Evolutionary conservation across 2,113 vertebrate genomes (phyloP), one percentile per base, ranked within the genome.

Genomic region (Pelecanoides urinatrix): DNA sequence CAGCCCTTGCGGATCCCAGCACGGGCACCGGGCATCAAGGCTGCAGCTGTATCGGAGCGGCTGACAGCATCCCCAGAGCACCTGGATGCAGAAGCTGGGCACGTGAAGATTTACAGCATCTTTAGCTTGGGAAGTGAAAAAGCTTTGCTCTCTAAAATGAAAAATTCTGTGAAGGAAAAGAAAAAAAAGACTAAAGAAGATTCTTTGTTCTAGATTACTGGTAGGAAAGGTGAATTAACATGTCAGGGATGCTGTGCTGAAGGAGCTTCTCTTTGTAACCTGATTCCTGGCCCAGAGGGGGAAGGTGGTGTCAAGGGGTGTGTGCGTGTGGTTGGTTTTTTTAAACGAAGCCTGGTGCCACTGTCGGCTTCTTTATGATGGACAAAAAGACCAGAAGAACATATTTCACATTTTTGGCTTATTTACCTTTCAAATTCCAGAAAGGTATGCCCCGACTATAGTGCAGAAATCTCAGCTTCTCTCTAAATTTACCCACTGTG

Each of bases 361-460:
- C n/a, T 75, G 30, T 30, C 88, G 32, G n/a, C 42, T 86, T 58
- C 38, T 65, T 72, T 56, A 62, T 5, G 9, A 68, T 4, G 20
- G 53, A 26, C 42, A 81, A 53, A 36, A 36, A 62, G 29, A 47
- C 61, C 56, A 50, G 19, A 63, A 58, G 11, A 61, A 84, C 42
- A 10, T 38, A 45, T 11, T 81, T 38, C 58, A 52, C 50, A 49
- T 65, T 72, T 45, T 82, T 42, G 58, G 49, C 53, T 68, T 76
- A 52, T 56, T 58, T 82, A 13, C 26, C 47, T 52, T 77, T 52
- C 16, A 13, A 55, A 44, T 59, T 38, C 44, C 62, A 62, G 2
- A 61, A 25, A 66, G 27, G 45, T 29, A 63, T 11, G 0, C 8
- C 13, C 6, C 19, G 20, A n/a, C 21, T 47, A 17, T 0, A 27